phyloP scores from a whole-genome alignment of 1,140 invertebrate species.

The Drosophila bocki region DNA sequence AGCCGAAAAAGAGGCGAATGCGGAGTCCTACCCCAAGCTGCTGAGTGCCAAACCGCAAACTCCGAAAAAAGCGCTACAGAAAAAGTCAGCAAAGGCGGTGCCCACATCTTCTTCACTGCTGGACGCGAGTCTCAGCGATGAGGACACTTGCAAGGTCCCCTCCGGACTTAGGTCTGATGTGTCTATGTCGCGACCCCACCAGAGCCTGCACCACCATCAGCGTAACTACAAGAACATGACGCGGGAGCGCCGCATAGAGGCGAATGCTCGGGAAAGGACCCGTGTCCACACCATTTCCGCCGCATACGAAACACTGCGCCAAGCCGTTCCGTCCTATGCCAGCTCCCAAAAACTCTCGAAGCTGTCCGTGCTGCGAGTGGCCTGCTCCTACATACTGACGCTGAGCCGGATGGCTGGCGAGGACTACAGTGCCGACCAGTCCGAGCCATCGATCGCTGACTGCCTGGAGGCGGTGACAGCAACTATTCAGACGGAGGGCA shows the following conservation, averaged over 20 bases:
- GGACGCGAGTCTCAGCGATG: conserved; percentile 41
- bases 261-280: conserved; percentile 96
- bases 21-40: background rate
- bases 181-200: conserved; percentile 85
- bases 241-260: conserved; percentile 94
- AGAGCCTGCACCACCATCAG: conserved; percentile 86
- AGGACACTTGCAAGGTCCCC: conserved; percentile 21
- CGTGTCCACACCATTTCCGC: conserved; percentile 97
- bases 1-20: background rate
- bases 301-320: conserved; percentile 95
- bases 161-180: conserved; percentile 1
- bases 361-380: conserved; percentile 95
- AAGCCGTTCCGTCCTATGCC: conserved; percentile 94
- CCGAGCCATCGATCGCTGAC: conserved; percentile 87
- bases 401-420: conserved; percentile 89
- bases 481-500: conserved; percentile 96
- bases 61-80: conserved; percentile 35
- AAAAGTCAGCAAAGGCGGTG: conserved; percentile 3
- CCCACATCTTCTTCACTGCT: conserved; percentile 19
- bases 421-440: conserved; percentile 87
- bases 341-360: conserved; percentile 97
- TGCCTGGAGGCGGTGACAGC: conserved; percentile 94
- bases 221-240: conserved; percentile 98
- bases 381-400: conserved; percentile 95
- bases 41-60: background rate